phyloP scores from a whole-genome alignment of 1,140 invertebrate genomes.

The Lasaia peninsularis region DNA sequence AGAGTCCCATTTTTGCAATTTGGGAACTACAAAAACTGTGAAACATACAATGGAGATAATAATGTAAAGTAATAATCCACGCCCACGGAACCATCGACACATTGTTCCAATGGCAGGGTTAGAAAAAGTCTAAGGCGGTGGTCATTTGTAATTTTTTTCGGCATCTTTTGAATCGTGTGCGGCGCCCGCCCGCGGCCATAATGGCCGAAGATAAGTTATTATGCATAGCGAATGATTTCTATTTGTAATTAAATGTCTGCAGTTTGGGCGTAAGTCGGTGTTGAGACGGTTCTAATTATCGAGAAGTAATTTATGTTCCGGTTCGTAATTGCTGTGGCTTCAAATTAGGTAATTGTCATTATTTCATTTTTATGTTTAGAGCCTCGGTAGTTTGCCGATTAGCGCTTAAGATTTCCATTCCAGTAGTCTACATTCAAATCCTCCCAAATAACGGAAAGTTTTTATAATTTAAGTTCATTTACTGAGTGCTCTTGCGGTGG shows the following conservation, averaged over 20 bases:
- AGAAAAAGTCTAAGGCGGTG: slow-evolving; percentile 2
- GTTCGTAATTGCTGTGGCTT: too few species aligned
- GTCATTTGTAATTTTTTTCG: slow-evolving; percentile 11
- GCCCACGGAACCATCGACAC: not conserved
- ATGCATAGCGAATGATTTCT: slow-evolving; percentile 11
- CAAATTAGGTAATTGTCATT: too few species aligned
- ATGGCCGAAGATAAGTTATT: slow-evolving; percentile 11
- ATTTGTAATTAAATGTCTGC: slow-evolving; percentile 10
- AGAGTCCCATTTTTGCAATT: too few species aligned
- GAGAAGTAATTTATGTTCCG: not conserved
- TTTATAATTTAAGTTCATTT: too few species aligned
- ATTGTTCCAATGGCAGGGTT: not conserved
- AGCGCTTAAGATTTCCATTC: too few species aligned
- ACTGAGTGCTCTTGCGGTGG: too few species aligned
- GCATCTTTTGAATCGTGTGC: slow-evolving; percentile 6
- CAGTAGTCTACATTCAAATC: too few species aligned
- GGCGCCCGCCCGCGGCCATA: not conserved
- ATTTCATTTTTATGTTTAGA: too few species aligned
- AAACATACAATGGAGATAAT: not conserved
- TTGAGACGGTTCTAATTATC: not conserved
- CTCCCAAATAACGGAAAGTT: too few species aligned
- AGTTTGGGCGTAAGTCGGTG: slow-evolving; percentile 2
- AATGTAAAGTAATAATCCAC: not conserved
- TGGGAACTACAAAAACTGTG: too few species aligned
- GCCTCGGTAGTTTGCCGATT: too few species aligned